Base-by-base conservation (phyloP, 2,888 invertebrate species). In the Drosophila antonietae region DNA sequence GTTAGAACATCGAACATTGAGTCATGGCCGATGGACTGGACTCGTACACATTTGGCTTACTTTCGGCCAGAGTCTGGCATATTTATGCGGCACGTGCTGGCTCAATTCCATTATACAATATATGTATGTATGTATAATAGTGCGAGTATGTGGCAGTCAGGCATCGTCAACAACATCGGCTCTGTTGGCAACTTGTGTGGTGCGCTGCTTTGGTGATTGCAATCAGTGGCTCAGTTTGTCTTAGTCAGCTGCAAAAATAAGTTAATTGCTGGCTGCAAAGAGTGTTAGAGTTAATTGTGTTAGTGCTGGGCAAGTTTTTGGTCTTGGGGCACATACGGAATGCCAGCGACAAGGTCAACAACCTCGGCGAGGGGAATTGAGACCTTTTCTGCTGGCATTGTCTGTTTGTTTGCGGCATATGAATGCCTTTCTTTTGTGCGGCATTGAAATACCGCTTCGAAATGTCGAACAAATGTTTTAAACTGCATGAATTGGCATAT, bases 391-490 rank as follows among this genome's bases (percentile, higher is more conserved):
- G 55, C 57, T 28, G 35, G 46, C 39, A 49, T 43, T 64, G 69
- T 65, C 57, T 60, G 64, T 66, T 46, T 65, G 55, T 47, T 55
- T 56, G 68, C 68, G 57, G 67, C 57, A 41, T 23, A 20, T 73
- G 55, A 63, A 56, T 78, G 71, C 78, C 89, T 88, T 85, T 87
- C 88, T 88, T 80, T 82, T 88, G 74, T 80, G 79, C 63, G 75
- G 68, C 68, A 75, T 72, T 77, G 68, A 68, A 67, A 66, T 77
- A 53, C 75, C 58, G 61, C 69, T 87, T 77, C 80, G 83, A 84
- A 85, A 86, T 88, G 83, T 83, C 79, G 81, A 83, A 86, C 90
- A 89, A 89, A 89, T 88, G 81, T 88, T 88, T 86, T 86, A 86
- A 86, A 89, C 90, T 85, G 83, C 89, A 76, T 86, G 86, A 86